These are phyloP conservation scores for Argya squamiceps DNA, from an alignment of 2,797 vertebrate species.

Conservation along the genomic window DNA sequence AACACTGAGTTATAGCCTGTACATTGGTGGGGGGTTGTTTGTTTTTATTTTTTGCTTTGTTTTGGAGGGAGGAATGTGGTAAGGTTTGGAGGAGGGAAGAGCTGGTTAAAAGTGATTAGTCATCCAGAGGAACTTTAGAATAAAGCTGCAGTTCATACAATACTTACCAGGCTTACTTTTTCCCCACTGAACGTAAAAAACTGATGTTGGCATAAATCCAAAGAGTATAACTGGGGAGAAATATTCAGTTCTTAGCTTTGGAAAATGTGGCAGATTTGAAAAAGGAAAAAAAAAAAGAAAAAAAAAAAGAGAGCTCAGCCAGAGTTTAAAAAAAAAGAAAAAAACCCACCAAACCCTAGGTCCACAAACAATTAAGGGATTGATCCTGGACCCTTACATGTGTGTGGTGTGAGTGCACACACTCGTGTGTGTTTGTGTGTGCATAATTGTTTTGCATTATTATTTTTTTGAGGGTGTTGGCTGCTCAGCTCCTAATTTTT, in stretches of 20 bases:
- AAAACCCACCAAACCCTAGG: not conserved
- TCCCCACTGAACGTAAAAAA: constrained; percentile 59
- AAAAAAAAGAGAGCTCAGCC: not conserved
- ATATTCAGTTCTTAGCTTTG: constrained; percentile 50
- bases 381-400: constrained; percentile 44
- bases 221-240: constrained; percentile 61
- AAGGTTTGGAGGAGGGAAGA: constrained; percentile 47
- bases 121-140: constrained; percentile 26
- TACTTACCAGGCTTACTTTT: constrained; percentile 65
- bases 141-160: constrained; percentile 58
- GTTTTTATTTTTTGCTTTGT: not conserved
- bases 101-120: constrained; percentile 43
- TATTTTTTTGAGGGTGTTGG: constrained; percentile 45
- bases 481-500: constrained; percentile 61
- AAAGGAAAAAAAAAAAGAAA: not conserved
- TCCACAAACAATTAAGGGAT: constrained; percentile 32
- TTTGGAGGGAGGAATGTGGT: constrained; percentile 7
- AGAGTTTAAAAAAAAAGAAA: not conserved
- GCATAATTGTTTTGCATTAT: constrained; percentile 43
- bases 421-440: constrained; percentile 8
- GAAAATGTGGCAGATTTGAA: constrained; percentile 42
- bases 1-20: constrained; percentile 68
- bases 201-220: constrained; percentile 60
- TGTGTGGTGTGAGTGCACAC: constrained; percentile 32
- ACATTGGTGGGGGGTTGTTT: constrained; percentile 9